Evolutionary conservation across 2,797 vertebrate genomes (phyloP), one percentile per base, ranked within the genome.

Genomic region (Malacoctenus gilli): DNA sequence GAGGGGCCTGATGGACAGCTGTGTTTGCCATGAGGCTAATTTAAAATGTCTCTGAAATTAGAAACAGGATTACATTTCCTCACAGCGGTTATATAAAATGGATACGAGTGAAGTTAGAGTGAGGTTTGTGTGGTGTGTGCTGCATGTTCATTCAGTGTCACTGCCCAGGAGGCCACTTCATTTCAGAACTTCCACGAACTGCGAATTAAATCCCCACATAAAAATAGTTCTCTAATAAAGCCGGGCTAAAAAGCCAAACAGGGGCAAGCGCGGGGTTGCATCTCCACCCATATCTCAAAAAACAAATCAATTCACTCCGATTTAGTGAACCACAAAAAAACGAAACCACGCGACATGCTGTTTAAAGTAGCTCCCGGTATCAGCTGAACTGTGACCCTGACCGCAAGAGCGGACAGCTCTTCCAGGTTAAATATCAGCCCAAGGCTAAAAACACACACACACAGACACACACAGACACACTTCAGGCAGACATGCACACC

Each of bases 361-460:
- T 62, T 59, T 62, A 80, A 75, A 80, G 73, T 36, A 39, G 53
- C 41, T 56, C 11, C 69, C 23, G 55, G 78, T 82, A 82, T 86
- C 86, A 75, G 55, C 43, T 75, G 55, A 73, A 77, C 77, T 70
- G 20, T 71, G 80, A 77, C 75, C 78, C 55, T 20, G 36, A 12
- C 47, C 8, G 21, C 39, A 49, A 64, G 69, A 68, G 52, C 53
- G 66, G 71, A 73, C 4, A 11, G 43, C 39, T 79, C 54, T 65
- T 75, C 35, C 55, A 47, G 62, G 49, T n/a, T 72, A 71, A 80
- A 85, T 80, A 75, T 85, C 49, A 80, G 72, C 76, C 68, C 35
- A 3, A 18, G 79, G 82, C 68, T 36, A 80, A 36, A 65, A 55
- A 46, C 5, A 46, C 8, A 23, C 53, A 10, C 31, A 32, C 34